These are phyloP conservation scores for Ptilorrhoa leucosticta DNA, from an alignment of 2,113 vertebrate species.

Conservation along the genomic window DNA sequence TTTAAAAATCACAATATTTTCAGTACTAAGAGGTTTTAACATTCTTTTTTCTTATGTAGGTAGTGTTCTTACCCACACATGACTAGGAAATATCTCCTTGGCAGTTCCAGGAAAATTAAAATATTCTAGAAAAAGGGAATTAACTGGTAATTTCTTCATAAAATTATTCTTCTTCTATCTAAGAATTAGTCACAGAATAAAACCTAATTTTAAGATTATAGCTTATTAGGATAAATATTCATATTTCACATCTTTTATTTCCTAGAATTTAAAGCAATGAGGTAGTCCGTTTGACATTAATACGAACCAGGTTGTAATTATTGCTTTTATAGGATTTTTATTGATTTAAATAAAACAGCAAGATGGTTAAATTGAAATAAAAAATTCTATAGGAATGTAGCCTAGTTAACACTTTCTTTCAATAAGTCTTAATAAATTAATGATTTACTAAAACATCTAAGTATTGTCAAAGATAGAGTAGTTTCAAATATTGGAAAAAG, in stretches of 20 bases:
- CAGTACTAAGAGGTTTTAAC: background rate
- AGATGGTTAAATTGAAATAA: background rate
- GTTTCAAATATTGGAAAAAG: background rate
- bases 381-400: background rate
- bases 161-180: background rate
- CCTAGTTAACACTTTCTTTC: background rate
- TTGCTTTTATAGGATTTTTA: background rate
- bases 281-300: background rate
- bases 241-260: background rate
- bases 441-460: background rate
- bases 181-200: background rate
- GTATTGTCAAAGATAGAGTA: background rate
- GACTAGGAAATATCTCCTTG: background rate
- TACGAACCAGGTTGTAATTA: background rate
- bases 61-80: background rate
- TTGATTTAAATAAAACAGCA: background rate
- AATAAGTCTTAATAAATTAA: background rate
- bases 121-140: background rate
- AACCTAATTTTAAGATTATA: background rate
- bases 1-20: background rate
- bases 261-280: background rate
- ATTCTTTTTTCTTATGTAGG: background rate
- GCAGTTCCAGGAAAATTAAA: background rate
- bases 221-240: background rate
- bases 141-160: background rate